Evolutionary conservation across 2,113 vertebrate genomes (phyloP).

Genomic region (Nesogale talazaci): DNA sequence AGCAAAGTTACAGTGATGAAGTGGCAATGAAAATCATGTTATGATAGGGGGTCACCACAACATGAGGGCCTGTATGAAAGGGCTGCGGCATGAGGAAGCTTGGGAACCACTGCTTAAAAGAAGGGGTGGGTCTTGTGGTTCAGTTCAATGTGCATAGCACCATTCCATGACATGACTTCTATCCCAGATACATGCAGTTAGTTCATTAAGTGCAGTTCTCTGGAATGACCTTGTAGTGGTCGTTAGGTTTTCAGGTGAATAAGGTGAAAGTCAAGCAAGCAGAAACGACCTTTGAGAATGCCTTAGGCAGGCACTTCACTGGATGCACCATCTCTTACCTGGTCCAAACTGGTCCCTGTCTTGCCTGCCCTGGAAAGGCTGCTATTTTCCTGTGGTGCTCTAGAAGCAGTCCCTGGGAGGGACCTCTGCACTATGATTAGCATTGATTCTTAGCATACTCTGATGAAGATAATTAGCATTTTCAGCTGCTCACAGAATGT

Average conservation of each 20-base stretch:
- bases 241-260: neutral
- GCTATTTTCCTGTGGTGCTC: neutral
- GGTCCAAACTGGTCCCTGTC: neutral
- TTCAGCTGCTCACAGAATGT: neutral
- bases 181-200: no score
- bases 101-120: no score
- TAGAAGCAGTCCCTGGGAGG: neutral
- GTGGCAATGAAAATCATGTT: no score
- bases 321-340: neutral
- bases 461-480: neutral
- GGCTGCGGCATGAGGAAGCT: no score
- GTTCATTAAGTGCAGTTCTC: neutral
- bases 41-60: no score
- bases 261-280: slow-evolving; percentile 29
- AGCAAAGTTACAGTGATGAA: no score
- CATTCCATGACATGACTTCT: neutral
- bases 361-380: slow-evolving; percentile 2
- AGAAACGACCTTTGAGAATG: neutral
- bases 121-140: neutral
- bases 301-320: neutral
- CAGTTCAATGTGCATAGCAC: neutral
- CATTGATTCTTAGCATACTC: neutral
- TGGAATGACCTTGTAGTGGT: neutral
- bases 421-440: no score
- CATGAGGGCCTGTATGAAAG: no score